Evolutionary conservation across 2,797 vertebrate genomes (phyloP).

Genomic region (Spinibarbus caldwelli): DNA sequence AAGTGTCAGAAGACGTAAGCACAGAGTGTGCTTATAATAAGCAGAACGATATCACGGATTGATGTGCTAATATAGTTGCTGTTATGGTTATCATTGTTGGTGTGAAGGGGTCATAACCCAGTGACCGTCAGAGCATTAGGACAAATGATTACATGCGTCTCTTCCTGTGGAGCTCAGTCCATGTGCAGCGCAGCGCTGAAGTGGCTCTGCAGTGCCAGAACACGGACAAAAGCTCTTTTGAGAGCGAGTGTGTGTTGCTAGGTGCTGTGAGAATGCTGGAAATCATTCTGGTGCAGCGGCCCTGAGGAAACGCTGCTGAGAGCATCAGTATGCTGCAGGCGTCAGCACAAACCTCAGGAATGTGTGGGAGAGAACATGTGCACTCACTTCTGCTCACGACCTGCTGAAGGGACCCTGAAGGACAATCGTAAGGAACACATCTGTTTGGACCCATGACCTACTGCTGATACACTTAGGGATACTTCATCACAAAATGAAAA

Average conservation of each 20-base stretch:
- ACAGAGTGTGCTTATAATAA: background rate
- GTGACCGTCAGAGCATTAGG: background rate
- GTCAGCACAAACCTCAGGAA: conserved; percentile 54
- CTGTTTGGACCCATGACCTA: background rate
- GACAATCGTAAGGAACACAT: no score
- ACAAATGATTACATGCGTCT: conserved; percentile 24
- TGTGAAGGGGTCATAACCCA: background rate
- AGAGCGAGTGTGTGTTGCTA: conserved; percentile 85
- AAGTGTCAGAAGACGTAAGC: background rate
- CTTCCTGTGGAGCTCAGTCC: conserved; percentile 9
- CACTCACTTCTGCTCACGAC: no score
- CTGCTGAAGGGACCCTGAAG: no score
- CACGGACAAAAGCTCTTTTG: conserved; percentile 85
- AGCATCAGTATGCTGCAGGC: conserved; percentile 78
- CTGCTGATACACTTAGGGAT: background rate
- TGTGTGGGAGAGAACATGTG: conserved; percentile 19
- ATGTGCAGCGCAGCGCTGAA: conserved; percentile 66
- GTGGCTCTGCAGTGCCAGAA: conserved; percentile 77
- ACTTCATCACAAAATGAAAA: background rate
- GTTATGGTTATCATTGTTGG: background rate
- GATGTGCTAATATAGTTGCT: background rate
- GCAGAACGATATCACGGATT: background rate
- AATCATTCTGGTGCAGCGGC: conserved; percentile 85
- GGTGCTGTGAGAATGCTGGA: no score
- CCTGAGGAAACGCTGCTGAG: conserved; percentile 78